Percentiles rank a stretch among this genome's conserved stretches.
Evolutionary conservation across 1,140 invertebrate species (phyloP).

Genomic region (Bacillus rossius): DNA sequence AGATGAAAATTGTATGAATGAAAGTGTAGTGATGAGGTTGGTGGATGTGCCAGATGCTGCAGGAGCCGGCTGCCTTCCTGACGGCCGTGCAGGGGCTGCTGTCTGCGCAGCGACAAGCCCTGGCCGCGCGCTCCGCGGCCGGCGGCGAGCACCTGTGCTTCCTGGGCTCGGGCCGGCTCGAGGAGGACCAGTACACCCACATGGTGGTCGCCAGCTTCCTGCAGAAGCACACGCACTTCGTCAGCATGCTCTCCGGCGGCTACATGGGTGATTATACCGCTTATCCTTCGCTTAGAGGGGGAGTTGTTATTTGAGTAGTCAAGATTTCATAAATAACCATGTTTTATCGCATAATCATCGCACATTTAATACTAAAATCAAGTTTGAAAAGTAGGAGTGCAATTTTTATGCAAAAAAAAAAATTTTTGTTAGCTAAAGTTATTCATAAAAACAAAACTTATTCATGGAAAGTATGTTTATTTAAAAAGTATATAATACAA

Average conservation of each 20-base stretch:
- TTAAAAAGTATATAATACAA: too few relatives aligned
- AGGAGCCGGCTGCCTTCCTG: conserved; percentile 90
- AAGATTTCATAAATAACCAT: not conserved
- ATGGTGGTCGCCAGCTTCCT: conserved; percentile 98
- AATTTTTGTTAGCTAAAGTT: too few relatives aligned
- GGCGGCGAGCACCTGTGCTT: conserved; percentile 97
- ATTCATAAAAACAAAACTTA: too few relatives aligned
- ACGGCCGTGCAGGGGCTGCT: conserved; percentile 93
- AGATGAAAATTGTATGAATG: too few relatives aligned
- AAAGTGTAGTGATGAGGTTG: too few relatives aligned
- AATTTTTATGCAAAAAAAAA: too few relatives aligned
- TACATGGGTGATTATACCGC: conserved; percentile 57
- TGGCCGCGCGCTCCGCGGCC: conserved; percentile 81
- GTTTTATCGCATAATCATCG: too few relatives aligned
- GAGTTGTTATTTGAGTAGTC: not conserved
- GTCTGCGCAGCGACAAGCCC: conserved; percentile 82
- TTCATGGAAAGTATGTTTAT: too few relatives aligned
- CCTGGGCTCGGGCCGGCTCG: conserved; percentile 89
- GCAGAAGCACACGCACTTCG: conserved; percentile 88
- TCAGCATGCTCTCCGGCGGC: conserved; percentile 88
- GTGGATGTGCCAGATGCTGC: conserved; percentile 67
- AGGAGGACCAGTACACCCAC: conserved; percentile 95
- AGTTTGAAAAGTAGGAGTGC: too few relatives aligned
- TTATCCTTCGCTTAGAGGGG: not conserved
- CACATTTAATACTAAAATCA: too few relatives aligned